These are phyloP conservation scores for Nasua narica DNA, from an alignment of 2,797 vertebrate genomes.

Conservation along the genomic window DNA sequence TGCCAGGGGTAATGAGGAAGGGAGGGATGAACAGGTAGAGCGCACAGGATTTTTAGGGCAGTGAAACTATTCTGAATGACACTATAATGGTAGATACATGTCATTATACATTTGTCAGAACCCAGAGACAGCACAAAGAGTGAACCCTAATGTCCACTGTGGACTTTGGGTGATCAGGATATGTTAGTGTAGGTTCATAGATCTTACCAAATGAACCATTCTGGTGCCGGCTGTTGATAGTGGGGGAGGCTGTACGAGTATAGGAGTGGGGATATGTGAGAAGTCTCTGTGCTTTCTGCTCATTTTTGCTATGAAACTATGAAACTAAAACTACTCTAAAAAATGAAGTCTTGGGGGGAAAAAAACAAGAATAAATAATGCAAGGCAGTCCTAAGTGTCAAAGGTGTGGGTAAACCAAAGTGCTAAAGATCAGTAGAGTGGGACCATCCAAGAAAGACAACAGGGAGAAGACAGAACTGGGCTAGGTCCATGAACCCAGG, in stretches of 20 bases:
- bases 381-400: not conserved
- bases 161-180: not conserved
- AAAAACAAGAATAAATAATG: not conserved
- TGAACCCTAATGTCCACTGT: not conserved
- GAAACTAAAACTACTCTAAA: not conserved
- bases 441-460: not conserved
- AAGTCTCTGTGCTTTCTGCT: not conserved
- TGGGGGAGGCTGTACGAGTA: fast-evolving
- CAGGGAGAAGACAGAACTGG: not conserved
- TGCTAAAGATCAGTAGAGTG: not conserved
- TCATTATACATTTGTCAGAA: not conserved
- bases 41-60: not conserved
- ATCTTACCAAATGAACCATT: not conserved
- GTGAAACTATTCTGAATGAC: not conserved
- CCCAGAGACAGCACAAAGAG: not conserved
- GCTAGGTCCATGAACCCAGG: not conserved
- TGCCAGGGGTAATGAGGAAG: not conserved
- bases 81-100: not conserved
- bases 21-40: not conserved
- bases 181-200: not conserved
- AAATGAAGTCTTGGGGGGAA: not conserved
- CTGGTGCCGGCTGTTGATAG: no score
- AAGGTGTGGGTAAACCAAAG: not conserved
- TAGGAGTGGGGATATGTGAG: no score
- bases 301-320: not conserved